Conservation (phyloP, 2,113 vertebrate species). For the Antechinus stuartii region DNA sequence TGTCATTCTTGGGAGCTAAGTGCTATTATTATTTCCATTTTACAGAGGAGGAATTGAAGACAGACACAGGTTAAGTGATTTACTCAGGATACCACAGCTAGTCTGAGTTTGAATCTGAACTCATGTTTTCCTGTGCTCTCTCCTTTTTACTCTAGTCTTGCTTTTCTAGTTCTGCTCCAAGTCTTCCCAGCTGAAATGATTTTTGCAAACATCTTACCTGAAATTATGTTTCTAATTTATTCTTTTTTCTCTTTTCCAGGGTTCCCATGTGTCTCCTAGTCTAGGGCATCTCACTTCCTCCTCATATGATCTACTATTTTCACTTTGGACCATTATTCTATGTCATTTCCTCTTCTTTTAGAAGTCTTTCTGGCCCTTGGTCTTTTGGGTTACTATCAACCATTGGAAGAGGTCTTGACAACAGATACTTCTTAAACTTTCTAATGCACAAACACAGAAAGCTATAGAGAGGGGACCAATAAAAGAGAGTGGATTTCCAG, state of each 20-base stretch:
- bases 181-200: neutral
- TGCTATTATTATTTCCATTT: neutral
- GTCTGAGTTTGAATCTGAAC: neutral
- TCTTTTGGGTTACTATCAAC: neutral
- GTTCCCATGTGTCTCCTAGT: neutral
- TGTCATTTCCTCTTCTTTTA: neutral
- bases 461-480: neutral
- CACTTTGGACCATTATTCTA: neutral
- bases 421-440: neutral
- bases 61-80: neutral
- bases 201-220: neutral
- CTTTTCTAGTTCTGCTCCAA: neutral
- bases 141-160: slow-evolving; percentile 23
- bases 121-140: neutral
- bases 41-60: neutral
- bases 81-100: neutral
- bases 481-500: neutral
- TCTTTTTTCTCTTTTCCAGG: neutral
- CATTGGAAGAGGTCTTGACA: neutral
- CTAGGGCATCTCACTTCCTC: neutral
- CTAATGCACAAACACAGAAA: neutral
- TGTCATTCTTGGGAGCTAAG: neutral
- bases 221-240: neutral
- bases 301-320: neutral
- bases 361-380: slow-evolving; percentile 21